Evolutionary conservation across 2,113 vertebrate genomes (phyloP).

Genomic region (Sinocyclocheilus rhinocerous): DNA sequence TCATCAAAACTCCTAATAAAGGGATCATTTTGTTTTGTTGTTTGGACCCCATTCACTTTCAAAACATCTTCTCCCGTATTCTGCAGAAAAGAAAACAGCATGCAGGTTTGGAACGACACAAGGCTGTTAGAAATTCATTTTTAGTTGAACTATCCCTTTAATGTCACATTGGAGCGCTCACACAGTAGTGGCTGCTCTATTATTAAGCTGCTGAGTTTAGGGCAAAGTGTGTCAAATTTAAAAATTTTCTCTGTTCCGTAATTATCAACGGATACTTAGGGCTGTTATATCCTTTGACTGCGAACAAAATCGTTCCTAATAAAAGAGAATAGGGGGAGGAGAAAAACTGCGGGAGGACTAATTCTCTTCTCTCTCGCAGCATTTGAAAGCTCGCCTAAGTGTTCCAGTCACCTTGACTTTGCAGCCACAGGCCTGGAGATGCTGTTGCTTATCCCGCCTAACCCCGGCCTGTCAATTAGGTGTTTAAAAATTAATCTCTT

Average conservation of each 20-base stretch:
- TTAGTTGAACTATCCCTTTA: neutral
- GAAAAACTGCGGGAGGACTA: conserved; percentile 76
- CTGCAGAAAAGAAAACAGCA: neutral
- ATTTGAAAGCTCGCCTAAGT: conserved; percentile 73
- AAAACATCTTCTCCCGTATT: neutral
- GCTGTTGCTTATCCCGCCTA: conserved; percentile 80
- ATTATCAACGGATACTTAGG: conserved; percentile 78
- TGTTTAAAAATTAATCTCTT: conserved; percentile 87
- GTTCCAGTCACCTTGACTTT: conserved; percentile 85
- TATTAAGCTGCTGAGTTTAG: conserved; percentile 74
- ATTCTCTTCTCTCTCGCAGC: conserved; percentile 66
- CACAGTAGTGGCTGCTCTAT: conserved; percentile 67
- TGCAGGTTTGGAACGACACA: neutral
- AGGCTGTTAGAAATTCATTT: neutral
- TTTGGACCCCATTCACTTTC: neutral
- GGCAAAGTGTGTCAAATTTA: conserved; percentile 81
- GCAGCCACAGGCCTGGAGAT: conserved; percentile 72
- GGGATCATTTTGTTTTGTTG: neutral
- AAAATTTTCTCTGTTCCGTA: conserved; percentile 78
- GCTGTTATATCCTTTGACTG: conserved; percentile 83
- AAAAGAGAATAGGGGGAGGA: conserved; percentile 77
- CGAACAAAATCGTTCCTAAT: conserved; percentile 83
- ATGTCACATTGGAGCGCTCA: conserved; percentile 72
- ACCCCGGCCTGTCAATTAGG: conserved; percentile 83
- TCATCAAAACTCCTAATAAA: conserved; percentile 54